Evolutionary conservation across 2,888 invertebrate genomes (phyloP).

Genomic region (Malacosoma neustria): DNA sequence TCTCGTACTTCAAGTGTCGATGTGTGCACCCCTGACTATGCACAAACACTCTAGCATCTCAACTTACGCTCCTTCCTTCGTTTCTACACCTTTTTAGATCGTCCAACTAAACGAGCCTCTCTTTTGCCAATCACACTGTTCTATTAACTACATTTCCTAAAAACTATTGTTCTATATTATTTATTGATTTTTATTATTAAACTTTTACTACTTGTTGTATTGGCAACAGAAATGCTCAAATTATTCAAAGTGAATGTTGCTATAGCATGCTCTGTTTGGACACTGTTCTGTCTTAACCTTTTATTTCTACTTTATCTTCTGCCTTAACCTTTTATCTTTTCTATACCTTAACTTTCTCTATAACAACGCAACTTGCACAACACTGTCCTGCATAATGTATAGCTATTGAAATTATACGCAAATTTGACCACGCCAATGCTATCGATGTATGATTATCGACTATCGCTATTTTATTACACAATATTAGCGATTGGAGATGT

Average conservation of each 20-base stretch:
- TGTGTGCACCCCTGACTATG: constrained; percentile 64
- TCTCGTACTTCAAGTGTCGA: constrained; percentile 33
- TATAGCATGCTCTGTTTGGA: constrained; percentile 47
- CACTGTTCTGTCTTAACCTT: constrained; percentile 35
- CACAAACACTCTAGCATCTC: constrained; percentile 55
- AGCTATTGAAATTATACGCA: constrained; percentile 14
- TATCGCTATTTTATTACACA: neutral
- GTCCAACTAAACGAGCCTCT: constrained; percentile 61
- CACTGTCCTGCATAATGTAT: constrained; percentile 21
- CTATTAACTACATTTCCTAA: constrained; percentile 5
- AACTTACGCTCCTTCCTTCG: constrained; percentile 70
- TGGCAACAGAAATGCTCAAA: constrained; percentile 45
- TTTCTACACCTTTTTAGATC: constrained; percentile 70
- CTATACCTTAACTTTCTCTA: neutral
- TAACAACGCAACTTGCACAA: constrained; percentile 11
- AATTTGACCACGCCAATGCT: neutral
- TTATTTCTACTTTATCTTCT: neutral
- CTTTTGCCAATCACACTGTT: constrained; percentile 35
- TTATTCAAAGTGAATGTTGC: constrained; percentile 39
- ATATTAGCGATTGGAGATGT: neutral
- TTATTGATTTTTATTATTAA: no score
- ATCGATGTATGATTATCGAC: neutral
- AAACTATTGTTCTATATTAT: no score
- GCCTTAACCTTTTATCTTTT: neutral
- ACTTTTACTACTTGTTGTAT: constrained; percentile 8